Evolutionary conservation across 2,888 invertebrate genomes (phyloP), one percentile per base, ranked within the genome.

Genomic region (Dynastes hyllus): DNA sequence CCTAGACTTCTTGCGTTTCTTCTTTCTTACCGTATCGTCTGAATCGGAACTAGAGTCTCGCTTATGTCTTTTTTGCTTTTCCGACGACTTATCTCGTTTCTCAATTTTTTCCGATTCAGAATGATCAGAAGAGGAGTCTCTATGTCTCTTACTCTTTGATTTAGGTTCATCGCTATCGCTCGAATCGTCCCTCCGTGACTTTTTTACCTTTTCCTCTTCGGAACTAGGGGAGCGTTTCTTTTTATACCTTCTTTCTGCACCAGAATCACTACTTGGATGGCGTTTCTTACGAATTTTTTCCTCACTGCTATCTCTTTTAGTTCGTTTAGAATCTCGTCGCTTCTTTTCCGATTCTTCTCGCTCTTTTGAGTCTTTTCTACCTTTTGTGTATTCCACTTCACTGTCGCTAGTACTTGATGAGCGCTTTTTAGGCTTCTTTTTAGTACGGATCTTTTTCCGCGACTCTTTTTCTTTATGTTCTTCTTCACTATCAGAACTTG

Each of bases 191-290:
- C 83, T 83, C 58, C 77, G 84, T 6, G 87, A 87, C 83, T 89
- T 92, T 81, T 89, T 90, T 2, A 89, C 87, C 85, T 92, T 92
- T 84, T 92, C 92, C 82, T 90, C 91, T 1, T 84, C 84, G 0
- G 87, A 86, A 80, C 88, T 88, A 3, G 83, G 83, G 0, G 88
- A 87, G n/a, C 88, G 81, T 6, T 82, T 83, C 27, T 87, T 86
- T 82, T 92, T 92, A 9, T 90, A 90, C 84, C 92, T 92, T 84
- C 92, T 92, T 29, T 92, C 92, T 29, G 89, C 89, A 73, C 91
- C 91, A 0, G 93, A 93, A 22, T 93, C 93, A 0, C 92, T 91
- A 77, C 92, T 90, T 77, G 92, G 92, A 79, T 90, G 90, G 61
- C 89, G 91, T 90, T 85, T 93, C 91, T 80, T 93, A 90, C 79